phyloP scores from a whole-genome alignment of 2,888 invertebrate species.

The Monopis laevigella region DNA sequence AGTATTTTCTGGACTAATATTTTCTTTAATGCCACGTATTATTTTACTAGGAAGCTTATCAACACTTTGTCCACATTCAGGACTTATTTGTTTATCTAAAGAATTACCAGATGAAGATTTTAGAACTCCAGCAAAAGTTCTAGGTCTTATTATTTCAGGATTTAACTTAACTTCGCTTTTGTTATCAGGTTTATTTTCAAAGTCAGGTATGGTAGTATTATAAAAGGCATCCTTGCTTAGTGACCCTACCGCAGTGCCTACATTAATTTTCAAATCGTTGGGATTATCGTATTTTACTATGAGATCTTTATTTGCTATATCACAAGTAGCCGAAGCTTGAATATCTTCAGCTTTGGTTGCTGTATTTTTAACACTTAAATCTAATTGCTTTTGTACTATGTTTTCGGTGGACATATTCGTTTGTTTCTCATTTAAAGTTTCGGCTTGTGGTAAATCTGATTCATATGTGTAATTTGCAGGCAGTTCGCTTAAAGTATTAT shows the following conservation, averaged over 20 bases:
- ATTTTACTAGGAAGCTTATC: slow-evolving; percentile 65
- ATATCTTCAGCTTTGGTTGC: slow-evolving; percentile 22
- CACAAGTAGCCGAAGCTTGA: slow-evolving; percentile 28
- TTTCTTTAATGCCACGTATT: slow-evolving; percentile 69
- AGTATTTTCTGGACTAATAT: slow-evolving; percentile 71
- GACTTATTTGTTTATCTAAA: slow-evolving; percentile 45
- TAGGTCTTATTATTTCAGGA: slow-evolving; percentile 31
- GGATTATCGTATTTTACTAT: slow-evolving; percentile 28
- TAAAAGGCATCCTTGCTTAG: slow-evolving; percentile 22
- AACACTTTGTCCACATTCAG: slow-evolving; percentile 45
- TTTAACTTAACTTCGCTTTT: too few relatives aligned
- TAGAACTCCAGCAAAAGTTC: slow-evolving; percentile 53
- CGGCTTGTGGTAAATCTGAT: slow-evolving; percentile 13
- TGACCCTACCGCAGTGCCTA: slow-evolving; percentile 22
- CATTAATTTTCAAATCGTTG: slow-evolving; percentile 44
- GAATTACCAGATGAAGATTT: slow-evolving; percentile 54
- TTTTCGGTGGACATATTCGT: slow-evolving; percentile 46
- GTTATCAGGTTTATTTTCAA: too few relatives aligned
- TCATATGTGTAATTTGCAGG: slow-evolving; percentile 23
- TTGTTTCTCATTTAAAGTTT: slow-evolving; percentile 21
- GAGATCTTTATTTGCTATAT: slow-evolving; percentile 42
- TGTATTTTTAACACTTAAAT: slow-evolving; percentile 46
- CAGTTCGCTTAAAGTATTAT: slow-evolving; percentile 55
- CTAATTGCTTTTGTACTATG: slow-evolving; percentile 61
- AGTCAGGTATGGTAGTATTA: too few relatives aligned